phyloP scores from a whole-genome alignment of 2,113 vertebrate species.

The Protobothrops flavoviridis region DNA sequence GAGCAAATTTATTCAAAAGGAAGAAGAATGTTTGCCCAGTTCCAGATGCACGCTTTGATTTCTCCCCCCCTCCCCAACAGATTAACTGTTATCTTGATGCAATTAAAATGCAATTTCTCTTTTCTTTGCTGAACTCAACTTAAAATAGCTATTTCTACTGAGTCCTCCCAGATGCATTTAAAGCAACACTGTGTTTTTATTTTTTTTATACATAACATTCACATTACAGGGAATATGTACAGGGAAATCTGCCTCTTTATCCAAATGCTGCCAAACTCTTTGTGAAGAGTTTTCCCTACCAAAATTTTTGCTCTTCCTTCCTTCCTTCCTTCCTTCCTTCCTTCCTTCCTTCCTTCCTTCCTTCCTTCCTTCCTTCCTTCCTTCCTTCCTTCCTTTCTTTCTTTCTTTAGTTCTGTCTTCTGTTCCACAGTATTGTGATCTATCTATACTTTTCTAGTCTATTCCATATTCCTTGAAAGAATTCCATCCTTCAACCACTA shows the following conservation, averaged over 20 bases:
- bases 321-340: not conserved
- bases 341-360: not conserved
- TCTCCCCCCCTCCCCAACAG: not conserved
- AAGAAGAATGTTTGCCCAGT: slow-evolving; percentile 55
- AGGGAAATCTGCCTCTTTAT: not conserved
- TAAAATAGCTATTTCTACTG: not conserved
- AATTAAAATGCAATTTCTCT: slow-evolving; percentile 22
- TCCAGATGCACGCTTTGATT: slow-evolving; percentile 42
- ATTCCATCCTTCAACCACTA: too few relatives aligned
- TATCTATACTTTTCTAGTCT: too few relatives aligned
- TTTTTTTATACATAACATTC: not conserved
- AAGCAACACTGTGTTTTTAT: not conserved
- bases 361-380: not conserved
- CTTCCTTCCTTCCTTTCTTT: too few relatives aligned
- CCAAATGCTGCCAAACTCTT: not conserved
- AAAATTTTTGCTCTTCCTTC: not conserved
- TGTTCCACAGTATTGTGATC: too few relatives aligned
- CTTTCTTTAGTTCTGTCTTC: too few relatives aligned
- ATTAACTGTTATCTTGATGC: slow-evolving; percentile 20
- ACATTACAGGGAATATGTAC: not conserved
- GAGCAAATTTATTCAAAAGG: slow-evolving; percentile 55
- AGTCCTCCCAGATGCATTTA: slow-evolving; percentile 7
- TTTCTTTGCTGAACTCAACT: slow-evolving; percentile 4
- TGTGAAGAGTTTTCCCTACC: not conserved
- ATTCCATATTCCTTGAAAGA: too few relatives aligned